A percentile compares a stretch with the other conserved stretches of the same genome.
Conservation (phyloP, 2,888 invertebrate genomes). For the Sisyra terminalis region DNA sequence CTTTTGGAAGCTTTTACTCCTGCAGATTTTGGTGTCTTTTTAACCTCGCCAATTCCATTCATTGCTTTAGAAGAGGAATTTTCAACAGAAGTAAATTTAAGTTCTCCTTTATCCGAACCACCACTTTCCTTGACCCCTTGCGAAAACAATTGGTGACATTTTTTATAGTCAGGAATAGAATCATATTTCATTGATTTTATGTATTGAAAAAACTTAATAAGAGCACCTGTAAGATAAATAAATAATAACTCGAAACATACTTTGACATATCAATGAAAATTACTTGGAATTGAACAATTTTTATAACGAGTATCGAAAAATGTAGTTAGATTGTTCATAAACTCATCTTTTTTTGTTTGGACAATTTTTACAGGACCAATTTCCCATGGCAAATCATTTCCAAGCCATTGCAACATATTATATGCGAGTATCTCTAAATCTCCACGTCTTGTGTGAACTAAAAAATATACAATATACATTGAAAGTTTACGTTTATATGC, state of each 20-base stretch:
- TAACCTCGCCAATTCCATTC: too few relatives aligned
- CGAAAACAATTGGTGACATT: constrained; percentile 47
- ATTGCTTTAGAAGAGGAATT: too few relatives aligned
- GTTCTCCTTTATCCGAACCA: constrained; percentile 34
- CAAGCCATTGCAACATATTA: constrained; percentile 85
- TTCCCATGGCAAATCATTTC: constrained; percentile 75
- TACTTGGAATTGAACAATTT: constrained; percentile 3
- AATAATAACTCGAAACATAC: neutral
- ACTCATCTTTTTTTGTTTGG: constrained; percentile 49
- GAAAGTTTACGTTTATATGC: neutral
- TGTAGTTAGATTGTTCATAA: constrained; percentile 37
- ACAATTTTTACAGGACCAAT: constrained; percentile 40
- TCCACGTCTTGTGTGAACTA: constrained; percentile 68
- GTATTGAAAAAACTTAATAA: constrained; percentile 49
- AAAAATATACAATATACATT: constrained; percentile 24
- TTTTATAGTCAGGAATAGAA: constrained; percentile 55
- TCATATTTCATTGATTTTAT: constrained; percentile 50
- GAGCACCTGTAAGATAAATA: constrained; percentile 31
- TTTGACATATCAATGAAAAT: neutral
- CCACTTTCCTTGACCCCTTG: constrained; percentile 46
- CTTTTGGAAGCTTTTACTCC: too few relatives aligned
- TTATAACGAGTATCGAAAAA: constrained; percentile 22
- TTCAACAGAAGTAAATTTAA: constrained; percentile 31
- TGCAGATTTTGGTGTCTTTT: too few relatives aligned
- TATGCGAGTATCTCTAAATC: constrained; percentile 90